phyloP scores from a whole-genome alignment of 2,797 vertebrate genomes.

The Gymnothorax javanicus region DNA sequence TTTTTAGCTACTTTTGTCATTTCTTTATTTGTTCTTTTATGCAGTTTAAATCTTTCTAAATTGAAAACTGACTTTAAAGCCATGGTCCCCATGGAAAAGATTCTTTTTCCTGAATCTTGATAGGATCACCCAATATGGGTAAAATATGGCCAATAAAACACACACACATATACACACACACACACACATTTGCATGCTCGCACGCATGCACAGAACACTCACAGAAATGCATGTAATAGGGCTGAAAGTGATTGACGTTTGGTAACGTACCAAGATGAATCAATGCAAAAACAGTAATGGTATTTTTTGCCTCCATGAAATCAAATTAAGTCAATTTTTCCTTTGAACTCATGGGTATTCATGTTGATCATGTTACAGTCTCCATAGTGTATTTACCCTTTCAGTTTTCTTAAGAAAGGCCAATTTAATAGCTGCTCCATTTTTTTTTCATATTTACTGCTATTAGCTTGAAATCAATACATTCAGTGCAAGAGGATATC shows the following conservation, averaged over 20 bases:
- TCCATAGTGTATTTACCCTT: neutral
- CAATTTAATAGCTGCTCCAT: neutral
- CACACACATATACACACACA: too few relatives aligned
- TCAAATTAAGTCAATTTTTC: neutral
- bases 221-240: too few relatives aligned
- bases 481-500: neutral
- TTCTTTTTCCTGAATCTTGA: neutral
- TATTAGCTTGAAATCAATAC: neutral
- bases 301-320: neutral
- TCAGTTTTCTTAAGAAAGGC: neutral
- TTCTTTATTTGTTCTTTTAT: neutral
- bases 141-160: neutral
- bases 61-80: neutral
- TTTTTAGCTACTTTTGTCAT: neutral
- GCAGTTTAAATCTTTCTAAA: neutral
- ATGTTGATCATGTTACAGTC: slow-evolving; percentile 14
- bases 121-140: neutral
- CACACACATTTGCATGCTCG: too few relatives aligned
- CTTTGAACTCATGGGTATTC: neutral
- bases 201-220: too few relatives aligned
- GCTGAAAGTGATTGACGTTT: neutral
- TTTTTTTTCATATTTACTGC: neutral
- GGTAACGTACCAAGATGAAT: neutral
- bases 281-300: neutral
- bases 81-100: too few relatives aligned